phyloP scores from a whole-genome alignment of 2,888 invertebrate genomes.

The Colostygia pectinataria region DNA sequence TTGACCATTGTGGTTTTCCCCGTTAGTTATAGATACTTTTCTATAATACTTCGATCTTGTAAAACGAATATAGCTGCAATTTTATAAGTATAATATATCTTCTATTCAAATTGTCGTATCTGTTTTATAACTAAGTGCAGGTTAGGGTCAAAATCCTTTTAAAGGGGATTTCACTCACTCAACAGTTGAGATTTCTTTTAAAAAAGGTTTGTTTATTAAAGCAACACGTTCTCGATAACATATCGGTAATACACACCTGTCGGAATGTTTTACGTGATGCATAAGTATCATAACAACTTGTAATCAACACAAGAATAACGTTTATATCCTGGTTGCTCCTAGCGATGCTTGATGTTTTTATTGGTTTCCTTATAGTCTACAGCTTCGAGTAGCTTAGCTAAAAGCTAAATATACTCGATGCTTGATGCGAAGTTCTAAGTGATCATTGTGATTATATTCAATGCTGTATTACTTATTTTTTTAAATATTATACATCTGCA shows the following conservation, averaged over 20 bases:
- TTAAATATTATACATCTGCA: too few relatives aligned
- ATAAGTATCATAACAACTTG: slow-evolving; percentile 1
- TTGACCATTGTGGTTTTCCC: slow-evolving; percentile 25
- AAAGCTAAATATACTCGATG: too few relatives aligned
- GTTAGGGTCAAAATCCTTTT: too few relatives aligned
- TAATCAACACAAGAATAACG: slow-evolving; percentile 8
- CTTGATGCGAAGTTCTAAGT: too few relatives aligned
- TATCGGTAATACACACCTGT: slow-evolving; percentile 22
- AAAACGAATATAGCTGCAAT: too few relatives aligned
- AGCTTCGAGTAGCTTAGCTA: slow-evolving; percentile 1
- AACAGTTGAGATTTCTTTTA: neutral
- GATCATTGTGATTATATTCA: too few relatives aligned
- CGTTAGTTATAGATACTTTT: slow-evolving; percentile 13
- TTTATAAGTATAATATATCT: neutral
- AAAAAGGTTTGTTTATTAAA: slow-evolving; percentile 5
- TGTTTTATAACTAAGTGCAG: neutral
- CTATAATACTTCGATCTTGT: too few relatives aligned
- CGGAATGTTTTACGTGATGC: slow-evolving; percentile 9
- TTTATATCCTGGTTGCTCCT: slow-evolving; percentile 7
- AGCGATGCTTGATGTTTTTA: neutral
- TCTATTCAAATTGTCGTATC: neutral
- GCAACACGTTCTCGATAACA: slow-evolving; percentile 16
- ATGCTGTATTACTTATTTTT: too few relatives aligned
- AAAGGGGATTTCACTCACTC: too few relatives aligned
- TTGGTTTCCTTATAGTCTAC: slow-evolving; percentile 1